Base-by-base conservation (phyloP, 2,888 invertebrate species). In the Alentia gelatinosa region DNA sequence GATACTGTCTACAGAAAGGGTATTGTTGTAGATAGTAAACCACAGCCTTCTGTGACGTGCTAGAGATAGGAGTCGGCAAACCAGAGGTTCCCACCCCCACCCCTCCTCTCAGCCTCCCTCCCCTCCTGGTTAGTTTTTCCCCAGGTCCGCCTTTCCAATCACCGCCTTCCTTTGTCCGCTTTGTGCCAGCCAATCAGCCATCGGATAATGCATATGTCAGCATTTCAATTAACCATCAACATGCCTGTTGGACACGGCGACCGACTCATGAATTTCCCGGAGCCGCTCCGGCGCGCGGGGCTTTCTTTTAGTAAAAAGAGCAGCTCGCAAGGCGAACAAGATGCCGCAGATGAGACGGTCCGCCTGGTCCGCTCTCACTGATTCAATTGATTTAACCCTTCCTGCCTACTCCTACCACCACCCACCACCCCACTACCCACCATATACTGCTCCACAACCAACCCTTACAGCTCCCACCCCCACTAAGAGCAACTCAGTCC, bases 221-320 rank as follows among this genome's bases (percentile, higher is more conserved):
- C 79, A 79, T 79, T 79, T 79, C 79, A 79, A 79, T 79, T 79
- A 79, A 37, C 79, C 79, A 79, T 79, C 79, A 79, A 39, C 79
- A 79, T 3, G 37, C 35, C 79, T 37, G 79, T 79, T 37, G 79
- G 79, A 79, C 79, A 79, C 79, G 79, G 79, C 39, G 37, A 35
- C 37, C 79, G 12, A 35, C 79, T 79, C 79, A 79, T 79, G 79
- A 79, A 79, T 79, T 39, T 39, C 79, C 79, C 79, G 4, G 37
- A 79, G 79, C 79, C 15, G 79, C 79, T 39, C 79, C 79, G 37
- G 37, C 37, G 12, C 7, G 39, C 79, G 19, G 12, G 37, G 37
- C 79, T 79, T 79, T 79, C 79, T 79, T 79, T 79, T 37, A 39
- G 39, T 79, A 37, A 79, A 79, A 39, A 79, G 79, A 79, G 79